These are phyloP conservation scores for Magallana angulata DNA, from an alignment of 1,140 invertebrate species.

Conservation along the genomic window DNA sequence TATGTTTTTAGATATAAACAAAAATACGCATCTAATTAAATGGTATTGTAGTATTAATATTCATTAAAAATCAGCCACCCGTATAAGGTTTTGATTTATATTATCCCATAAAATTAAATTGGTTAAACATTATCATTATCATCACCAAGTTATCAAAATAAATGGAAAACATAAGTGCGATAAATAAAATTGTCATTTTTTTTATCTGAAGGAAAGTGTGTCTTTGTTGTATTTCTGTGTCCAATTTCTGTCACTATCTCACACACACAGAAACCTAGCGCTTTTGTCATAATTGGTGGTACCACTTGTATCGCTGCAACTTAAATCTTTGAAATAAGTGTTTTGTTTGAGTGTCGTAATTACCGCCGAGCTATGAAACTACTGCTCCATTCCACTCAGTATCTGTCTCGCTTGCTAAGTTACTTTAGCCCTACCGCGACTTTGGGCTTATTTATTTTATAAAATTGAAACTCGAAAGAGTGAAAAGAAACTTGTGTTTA, in stretches of 20 bases:
- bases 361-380: background rate
- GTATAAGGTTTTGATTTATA: no score
- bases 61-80: no score
- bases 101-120: no score
- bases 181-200: background rate
- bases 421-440: slow-evolving; percentile 4
- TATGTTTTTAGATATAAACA: no score
- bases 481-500: slow-evolving; percentile 24
- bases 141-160: no score
- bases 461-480: background rate
- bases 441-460: background rate
- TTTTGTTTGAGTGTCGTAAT: slow-evolving; percentile 21
- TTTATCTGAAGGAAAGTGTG: background rate
- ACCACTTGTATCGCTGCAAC: background rate
- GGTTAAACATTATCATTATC: no score
- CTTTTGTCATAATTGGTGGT: slow-evolving; percentile 2
- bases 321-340: slow-evolving; percentile 4
- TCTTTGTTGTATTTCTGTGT: background rate
- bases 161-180: no score
- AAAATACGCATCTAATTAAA: no score
- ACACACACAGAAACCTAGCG: background rate
- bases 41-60: no score
- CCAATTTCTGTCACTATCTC: background rate
- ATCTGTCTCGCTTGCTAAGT: background rate
- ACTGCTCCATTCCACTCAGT: background rate